Conservation (phyloP, 2,888 invertebrate genomes). For the Abscondita cerata region DNA sequence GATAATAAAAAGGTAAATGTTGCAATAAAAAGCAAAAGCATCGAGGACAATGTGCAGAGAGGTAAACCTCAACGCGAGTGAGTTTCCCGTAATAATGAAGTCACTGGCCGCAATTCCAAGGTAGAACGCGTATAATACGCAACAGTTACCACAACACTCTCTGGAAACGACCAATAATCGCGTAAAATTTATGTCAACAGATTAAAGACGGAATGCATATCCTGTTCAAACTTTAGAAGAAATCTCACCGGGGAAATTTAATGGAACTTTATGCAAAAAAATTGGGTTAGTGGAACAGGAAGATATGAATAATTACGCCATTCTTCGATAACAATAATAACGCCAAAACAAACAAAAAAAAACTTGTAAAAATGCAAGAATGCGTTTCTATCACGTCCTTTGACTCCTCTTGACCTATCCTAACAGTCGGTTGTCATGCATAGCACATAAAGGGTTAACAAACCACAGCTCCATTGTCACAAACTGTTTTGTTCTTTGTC, state of each 20-base stretch:
- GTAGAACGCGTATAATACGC: slow-evolving; percentile 17
- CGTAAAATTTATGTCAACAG: slow-evolving; percentile 21
- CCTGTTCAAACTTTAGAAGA: slow-evolving; percentile 39
- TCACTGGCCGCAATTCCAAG: slow-evolving; percentile 31
- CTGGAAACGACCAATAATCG: slow-evolving; percentile 3
- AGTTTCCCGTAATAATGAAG: slow-evolving; percentile 32
- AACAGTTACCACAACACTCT: slow-evolving; percentile 10
- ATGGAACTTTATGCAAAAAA: slow-evolving; percentile 40
- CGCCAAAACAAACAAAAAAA: neutral
- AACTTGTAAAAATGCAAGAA: slow-evolving; percentile 10
- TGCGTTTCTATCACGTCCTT: slow-evolving; percentile 49
- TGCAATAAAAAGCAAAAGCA: slow-evolving; percentile 28
- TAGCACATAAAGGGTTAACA: slow-evolving; percentile 52
- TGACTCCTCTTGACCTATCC: slow-evolving; percentile 49
- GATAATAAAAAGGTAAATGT: slow-evolving; percentile 31
- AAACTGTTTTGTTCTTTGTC: slow-evolving; percentile 7
- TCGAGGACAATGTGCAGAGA: slow-evolving; percentile 28
- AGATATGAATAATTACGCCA: slow-evolving; percentile 21
- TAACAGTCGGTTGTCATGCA: slow-evolving; percentile 51
- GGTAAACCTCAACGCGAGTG: slow-evolving; percentile 24
- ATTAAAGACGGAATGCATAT: slow-evolving; percentile 15
- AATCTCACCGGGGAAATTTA: slow-evolving; percentile 44
- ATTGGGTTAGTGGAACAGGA: slow-evolving; percentile 47
- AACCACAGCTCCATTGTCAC: slow-evolving; percentile 49
- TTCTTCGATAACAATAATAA: slow-evolving; percentile 8